Evolutionary conservation across 2,888 invertebrate genomes (phyloP).

Genomic region (Helleia helle): DNA sequence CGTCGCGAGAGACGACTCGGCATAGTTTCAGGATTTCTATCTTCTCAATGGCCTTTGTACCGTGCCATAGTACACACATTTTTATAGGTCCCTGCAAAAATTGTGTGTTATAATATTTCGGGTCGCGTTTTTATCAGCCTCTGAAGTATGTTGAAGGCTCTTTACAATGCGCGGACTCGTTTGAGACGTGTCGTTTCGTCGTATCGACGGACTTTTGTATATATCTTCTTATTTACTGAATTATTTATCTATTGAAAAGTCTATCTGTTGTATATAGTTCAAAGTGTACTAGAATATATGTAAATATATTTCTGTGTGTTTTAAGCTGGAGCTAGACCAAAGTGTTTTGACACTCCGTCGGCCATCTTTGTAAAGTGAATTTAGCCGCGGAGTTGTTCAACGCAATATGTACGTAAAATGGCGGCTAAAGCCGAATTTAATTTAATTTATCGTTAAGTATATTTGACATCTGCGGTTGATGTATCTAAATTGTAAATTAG

Average conservation of each 20-base stretch:
- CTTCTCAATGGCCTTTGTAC: not conserved
- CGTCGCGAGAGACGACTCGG: slow-evolving; percentile 47
- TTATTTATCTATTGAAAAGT: slow-evolving; percentile 26
- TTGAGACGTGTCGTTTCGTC: slow-evolving; percentile 48
- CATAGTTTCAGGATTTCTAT: slow-evolving; percentile 43
- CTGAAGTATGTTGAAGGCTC: slow-evolving; percentile 45
- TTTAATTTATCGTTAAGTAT: slow-evolving; percentile 34
- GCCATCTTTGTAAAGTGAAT: slow-evolving; percentile 8
- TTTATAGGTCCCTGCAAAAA: slow-evolving; percentile 68
- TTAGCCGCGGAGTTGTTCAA: slow-evolving; percentile 50
- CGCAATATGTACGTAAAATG: slow-evolving; percentile 34
- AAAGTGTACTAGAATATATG: slow-evolving; percentile 23
- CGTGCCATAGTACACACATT: slow-evolving; percentile 62
- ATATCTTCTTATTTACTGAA: slow-evolving; percentile 51
- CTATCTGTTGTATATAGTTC: slow-evolving; percentile 22
- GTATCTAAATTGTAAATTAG: not conserved
- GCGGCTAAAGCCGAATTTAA: slow-evolving; percentile 41
- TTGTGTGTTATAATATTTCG: slow-evolving; percentile 46
- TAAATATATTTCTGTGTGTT: slow-evolving; percentile 41
- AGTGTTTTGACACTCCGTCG: slow-evolving; percentile 71
- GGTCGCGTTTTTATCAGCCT: slow-evolving; percentile 62
- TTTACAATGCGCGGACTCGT: slow-evolving; percentile 43
- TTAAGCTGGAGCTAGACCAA: slow-evolving; percentile 80
- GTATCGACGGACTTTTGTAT: slow-evolving; percentile 69
- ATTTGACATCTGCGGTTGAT: slow-evolving; percentile 12